Base-by-base conservation (phyloP, 2,888 invertebrate genomes). In the Thysanoteuthis rhombus region DNA sequence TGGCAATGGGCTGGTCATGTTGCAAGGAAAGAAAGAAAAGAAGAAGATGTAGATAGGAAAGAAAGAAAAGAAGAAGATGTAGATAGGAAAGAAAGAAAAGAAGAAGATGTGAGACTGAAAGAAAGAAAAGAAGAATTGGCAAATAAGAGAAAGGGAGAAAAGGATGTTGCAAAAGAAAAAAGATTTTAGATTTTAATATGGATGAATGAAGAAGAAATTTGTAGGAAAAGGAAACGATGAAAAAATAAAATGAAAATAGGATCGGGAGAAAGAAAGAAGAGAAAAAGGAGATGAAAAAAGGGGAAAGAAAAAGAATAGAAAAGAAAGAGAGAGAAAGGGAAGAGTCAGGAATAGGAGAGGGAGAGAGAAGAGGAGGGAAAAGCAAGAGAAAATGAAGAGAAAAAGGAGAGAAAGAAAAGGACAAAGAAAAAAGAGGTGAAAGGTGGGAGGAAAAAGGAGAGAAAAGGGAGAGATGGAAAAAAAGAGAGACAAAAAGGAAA, bases 11-110 rank as follows among this genome's bases (percentile, higher is more conserved):
- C n/a, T n/a, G n/a, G n/a, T n/a, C n/a, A n/a, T n/a, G n/a, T n/a
- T n/a, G n/a, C n/a, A n/a, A n/a, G n/a, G n/a, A n/a, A n/a, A n/a
- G n/a, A n/a, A n/a, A n/a, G n/a, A n/a, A n/a, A n/a, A n/a, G n/a
- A n/a, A n/a, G n/a, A n/a, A n/a, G n/a, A n/a, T 10, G 32, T 0
- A 10, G 12, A 16, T 0, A 10, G 12, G n/a, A 1, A n/a, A 1
- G 32, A 32, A 32, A 58, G 32, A 32, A 12, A 58, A 12, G 32
- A n/a, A 32, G 75, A n/a, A 16, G 8, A n/a, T 2, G n/a, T 10
- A 32, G 0, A n/a, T 0, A 32, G 75, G n/a, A n/a, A 25, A 25
- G 52, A 4, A 52, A 25, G 52, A 52, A 25, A 25, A 4, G 22
- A 52, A 25, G 52, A 75, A 12, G 28, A 25, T 52, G 22, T 52